These are phyloP conservation scores for Drosophila kanapiae DNA, from an alignment of 1,140 invertebrate species.

Conservation along the genomic window DNA sequence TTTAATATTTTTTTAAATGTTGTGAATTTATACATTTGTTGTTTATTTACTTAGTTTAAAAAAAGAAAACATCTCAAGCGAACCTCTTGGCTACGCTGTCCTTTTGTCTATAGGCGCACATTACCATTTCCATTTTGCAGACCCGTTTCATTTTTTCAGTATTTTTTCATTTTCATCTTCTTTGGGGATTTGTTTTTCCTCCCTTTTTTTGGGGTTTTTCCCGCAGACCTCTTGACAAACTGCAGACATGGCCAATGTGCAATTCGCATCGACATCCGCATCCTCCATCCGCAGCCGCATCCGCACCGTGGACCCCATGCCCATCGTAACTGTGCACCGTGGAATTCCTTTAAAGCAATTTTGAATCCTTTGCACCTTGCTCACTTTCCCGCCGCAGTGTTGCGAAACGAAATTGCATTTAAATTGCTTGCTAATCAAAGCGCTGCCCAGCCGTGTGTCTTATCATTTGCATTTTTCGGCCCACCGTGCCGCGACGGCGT, in stretches of 20 bases:
- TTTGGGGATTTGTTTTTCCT: conserved; percentile 40
- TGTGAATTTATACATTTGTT: background rate
- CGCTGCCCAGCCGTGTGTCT: conserved; percentile 31
- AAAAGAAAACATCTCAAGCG: conserved; percentile 20
- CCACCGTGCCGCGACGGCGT: conserved; percentile 61
- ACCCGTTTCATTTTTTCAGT: conserved; percentile 32
- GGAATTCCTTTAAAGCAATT: conserved; percentile 42
- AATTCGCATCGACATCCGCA: conserved; percentile 48
- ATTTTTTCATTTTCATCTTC: conserved; percentile 38
- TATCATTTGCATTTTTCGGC: conserved; percentile 70
- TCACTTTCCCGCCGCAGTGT: conserved; percentile 13
- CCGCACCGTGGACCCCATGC: conserved; percentile 29
- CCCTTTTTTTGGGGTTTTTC: conserved; percentile 40
- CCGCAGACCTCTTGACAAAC: conserved; percentile 68
- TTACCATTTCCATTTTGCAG: conserved; percentile 65
- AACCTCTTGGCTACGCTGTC: conserved; percentile 22
- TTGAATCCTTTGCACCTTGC: conserved; percentile 33
- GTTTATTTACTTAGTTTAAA: background rate
- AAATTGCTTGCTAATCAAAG: conserved; percentile 79
- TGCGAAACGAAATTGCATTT: conserved; percentile 69
- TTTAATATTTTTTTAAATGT: too few species aligned
- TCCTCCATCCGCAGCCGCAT: conserved; percentile 13
- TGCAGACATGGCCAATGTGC: conserved; percentile 69
- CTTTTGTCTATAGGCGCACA: conserved; percentile 64
- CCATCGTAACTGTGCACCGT: conserved; percentile 8